A percentile compares a stretch with the other conserved stretches of the same genome.
Conservation (phyloP, 2,888 invertebrate genomes). For the Phorcus lineatus region DNA sequence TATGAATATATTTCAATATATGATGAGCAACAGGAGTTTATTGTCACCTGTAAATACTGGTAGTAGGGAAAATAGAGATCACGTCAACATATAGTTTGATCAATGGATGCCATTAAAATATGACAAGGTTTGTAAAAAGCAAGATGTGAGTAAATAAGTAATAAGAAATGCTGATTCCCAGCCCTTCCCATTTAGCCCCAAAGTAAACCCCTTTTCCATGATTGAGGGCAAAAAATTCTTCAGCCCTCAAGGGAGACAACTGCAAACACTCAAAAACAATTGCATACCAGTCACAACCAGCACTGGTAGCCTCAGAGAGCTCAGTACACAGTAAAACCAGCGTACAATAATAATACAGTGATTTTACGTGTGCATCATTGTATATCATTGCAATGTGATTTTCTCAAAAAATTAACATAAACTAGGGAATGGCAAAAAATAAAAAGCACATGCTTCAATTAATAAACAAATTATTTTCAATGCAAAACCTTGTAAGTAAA, state of each 20-base stretch:
- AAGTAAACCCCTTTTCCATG: not conserved
- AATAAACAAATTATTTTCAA: constrained; percentile 25
- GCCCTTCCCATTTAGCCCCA: not conserved
- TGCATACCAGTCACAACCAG: not conserved
- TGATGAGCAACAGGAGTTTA: not conserved
- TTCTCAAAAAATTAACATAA: constrained; percentile 37
- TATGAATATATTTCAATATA: not conserved
- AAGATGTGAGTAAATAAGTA: not conserved
- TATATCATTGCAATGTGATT: constrained; percentile 39
- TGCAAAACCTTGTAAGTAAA: constrained; percentile 32
- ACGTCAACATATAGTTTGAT: constrained; percentile 13
- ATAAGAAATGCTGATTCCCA: constrained; percentile 11
- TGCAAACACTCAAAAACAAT: not conserved
- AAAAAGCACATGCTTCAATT: constrained; percentile 45
- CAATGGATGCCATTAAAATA: constrained; percentile 18
- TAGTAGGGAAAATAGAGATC: constrained; percentile 19
- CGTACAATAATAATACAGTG: constrained; percentile 45
- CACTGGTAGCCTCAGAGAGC: not conserved
- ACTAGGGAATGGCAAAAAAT: constrained; percentile 56
- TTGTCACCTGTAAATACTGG: constrained; percentile 1
- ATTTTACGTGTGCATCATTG: constrained; percentile 46
- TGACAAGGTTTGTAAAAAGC: constrained; percentile 19
- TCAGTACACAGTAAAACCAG: constrained; percentile 40
- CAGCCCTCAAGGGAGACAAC: not conserved
- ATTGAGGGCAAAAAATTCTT: not conserved